These are phyloP conservation scores for Hipparchia sbordonii DNA, from an alignment of 2,888 invertebrate genomes.

Conservation along the genomic window DNA sequence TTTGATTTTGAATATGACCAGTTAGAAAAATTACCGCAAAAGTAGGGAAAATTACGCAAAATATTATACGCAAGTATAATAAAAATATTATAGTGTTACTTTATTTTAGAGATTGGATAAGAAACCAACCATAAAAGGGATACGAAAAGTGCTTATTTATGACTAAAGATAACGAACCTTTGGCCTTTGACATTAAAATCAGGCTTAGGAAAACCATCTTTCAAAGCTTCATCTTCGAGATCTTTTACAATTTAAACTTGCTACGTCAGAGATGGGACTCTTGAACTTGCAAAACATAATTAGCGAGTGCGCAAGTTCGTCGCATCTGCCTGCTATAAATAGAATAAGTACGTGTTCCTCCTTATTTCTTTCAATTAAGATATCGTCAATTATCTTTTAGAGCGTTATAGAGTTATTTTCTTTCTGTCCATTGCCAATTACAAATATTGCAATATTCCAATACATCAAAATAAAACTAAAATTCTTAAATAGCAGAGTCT, in stretches of 20 bases:
- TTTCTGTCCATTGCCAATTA: too few relatives aligned
- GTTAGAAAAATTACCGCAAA: background rate
- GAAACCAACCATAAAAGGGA: background rate
- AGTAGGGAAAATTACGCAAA: background rate
- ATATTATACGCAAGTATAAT: background rate
- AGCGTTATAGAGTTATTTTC: background rate
- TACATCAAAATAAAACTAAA: too few relatives aligned
- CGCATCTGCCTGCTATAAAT: slow-evolving; percentile 11
- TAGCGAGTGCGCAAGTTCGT: slow-evolving; percentile 8
- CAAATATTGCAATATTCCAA: too few relatives aligned
- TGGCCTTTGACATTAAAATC: background rate
- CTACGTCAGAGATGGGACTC: slow-evolving; percentile 10
- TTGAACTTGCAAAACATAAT: slow-evolving; percentile 10
- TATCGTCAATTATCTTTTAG: background rate
- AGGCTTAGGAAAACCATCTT: background rate
- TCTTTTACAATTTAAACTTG: slow-evolving; percentile 5
- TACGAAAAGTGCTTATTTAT: background rate
- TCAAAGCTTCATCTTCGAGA: slow-evolving; percentile 5
- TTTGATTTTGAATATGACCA: background rate
- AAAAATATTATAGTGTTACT: background rate
- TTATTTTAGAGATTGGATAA: background rate
- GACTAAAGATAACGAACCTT: background rate
- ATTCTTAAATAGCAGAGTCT: too few relatives aligned
- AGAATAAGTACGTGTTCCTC: background rate
- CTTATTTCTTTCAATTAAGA: slow-evolving; percentile 2